Percentiles rank a stretch among this genome's conserved stretches.
Evolutionary conservation across 2,113 vertebrate genomes (phyloP).

Genomic region (Ranitomeya imitator): DNA sequence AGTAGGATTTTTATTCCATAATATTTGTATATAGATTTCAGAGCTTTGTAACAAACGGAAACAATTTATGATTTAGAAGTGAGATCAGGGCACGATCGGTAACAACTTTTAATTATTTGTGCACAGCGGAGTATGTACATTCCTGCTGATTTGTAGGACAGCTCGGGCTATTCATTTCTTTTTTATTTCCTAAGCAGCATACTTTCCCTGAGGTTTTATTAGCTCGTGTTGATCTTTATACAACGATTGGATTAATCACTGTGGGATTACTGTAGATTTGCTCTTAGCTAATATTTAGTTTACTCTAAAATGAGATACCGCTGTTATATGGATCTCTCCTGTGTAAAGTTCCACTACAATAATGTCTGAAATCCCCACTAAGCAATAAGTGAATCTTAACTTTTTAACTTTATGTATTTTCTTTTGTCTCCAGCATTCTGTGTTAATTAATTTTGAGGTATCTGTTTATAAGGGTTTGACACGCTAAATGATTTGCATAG

Average conservation of each 20-base stretch:
- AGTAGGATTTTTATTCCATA: background rate
- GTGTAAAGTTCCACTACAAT: background rate
- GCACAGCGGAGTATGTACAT: conserved; percentile 9
- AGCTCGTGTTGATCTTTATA: conserved; percentile 27
- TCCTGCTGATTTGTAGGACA: conserved; percentile 34
- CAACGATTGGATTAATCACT: conserved; percentile 45
- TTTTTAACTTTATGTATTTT: no score
- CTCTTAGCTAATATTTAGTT: background rate
- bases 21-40: background rate
- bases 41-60: background rate
- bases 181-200: background rate
- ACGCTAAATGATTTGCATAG: no score
- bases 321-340: background rate
- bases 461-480: no score
- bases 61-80: conserved; percentile 24
- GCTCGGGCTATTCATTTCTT: conserved; percentile 11
- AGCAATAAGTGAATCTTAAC: background rate
- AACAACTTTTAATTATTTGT: conserved; percentile 32
- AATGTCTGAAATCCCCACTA: background rate
- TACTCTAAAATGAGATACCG: conserved; percentile 3
- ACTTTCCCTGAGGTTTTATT: conserved; percentile 40
- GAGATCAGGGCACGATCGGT: background rate
- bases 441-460: no score
- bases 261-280: background rate
- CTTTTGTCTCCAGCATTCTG: no score